Conservation (phyloP, 53 echinoderm and acorn worm species). For the Temnopleurus reevesii region DNA sequence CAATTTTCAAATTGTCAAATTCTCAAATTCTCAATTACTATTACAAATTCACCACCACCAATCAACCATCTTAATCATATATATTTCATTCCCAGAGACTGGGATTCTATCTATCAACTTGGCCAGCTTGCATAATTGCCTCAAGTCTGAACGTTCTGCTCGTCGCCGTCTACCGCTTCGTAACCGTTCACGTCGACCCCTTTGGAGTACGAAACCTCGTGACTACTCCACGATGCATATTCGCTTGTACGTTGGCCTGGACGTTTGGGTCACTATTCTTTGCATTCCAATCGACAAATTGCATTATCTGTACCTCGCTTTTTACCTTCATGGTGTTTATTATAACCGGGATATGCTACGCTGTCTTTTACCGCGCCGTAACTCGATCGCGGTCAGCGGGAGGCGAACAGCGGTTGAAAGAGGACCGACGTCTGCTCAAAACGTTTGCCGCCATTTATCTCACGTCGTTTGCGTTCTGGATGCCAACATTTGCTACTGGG, state of each 20-base stretch:
- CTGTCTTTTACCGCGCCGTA: not conserved
- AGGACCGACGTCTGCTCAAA: not conserved
- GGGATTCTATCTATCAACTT: no score
- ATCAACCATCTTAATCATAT: not conserved
- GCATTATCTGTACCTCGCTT: not conserved
- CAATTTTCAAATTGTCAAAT: no score
- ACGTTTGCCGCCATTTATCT: not conserved
- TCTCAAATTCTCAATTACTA: no score
- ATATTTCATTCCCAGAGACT: not conserved
- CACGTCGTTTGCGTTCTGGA: not conserved
- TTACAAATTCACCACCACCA: no score
- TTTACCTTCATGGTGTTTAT: not conserved
- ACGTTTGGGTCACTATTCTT: not conserved
- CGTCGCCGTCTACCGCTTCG: not conserved
- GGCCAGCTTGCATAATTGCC: not conserved
- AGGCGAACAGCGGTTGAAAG: not conserved
- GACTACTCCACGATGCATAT: not conserved
- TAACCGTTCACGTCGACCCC: conserved; percentile 2
- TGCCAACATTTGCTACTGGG: not conserved
- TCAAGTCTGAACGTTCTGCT: not conserved
- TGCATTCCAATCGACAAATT: not conserved
- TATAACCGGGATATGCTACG: not conserved
- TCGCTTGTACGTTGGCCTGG: not conserved
- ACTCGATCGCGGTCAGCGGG: not conserved
- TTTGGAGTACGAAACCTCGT: not conserved